A percentile compares a stretch with the other conserved stretches of the same genome.
These are phyloP conservation scores for Maniola jurtina DNA, from an alignment of 1,140 invertebrate species.

Conservation along the genomic window DNA sequence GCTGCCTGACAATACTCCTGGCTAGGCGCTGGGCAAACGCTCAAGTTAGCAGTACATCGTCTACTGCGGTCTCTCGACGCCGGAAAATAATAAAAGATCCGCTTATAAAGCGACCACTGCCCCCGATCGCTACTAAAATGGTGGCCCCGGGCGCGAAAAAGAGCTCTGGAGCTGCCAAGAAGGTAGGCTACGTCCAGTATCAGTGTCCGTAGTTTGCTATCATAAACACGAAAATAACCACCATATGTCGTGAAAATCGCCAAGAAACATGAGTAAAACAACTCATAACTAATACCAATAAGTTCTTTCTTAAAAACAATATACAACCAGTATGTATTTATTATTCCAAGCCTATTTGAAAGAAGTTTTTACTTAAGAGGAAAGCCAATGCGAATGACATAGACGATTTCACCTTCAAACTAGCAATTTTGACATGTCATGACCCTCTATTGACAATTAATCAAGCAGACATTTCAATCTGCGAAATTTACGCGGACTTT, in stretches of 20 bases:
- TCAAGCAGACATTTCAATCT: too few relatives aligned
- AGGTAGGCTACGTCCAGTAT: slow-evolving; percentile 39
- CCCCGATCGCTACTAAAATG: slow-evolving; percentile 65
- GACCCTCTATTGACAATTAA: too few relatives aligned
- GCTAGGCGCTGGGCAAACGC: slow-evolving; percentile 73
- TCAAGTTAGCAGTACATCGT: slow-evolving; percentile 67
- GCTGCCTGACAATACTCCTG: slow-evolving; percentile 73
- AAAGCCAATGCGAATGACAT: too few relatives aligned
- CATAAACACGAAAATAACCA: neutral
- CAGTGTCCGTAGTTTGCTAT: neutral
- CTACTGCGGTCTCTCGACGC: slow-evolving; percentile 71
- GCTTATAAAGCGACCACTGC: slow-evolving; percentile 65
- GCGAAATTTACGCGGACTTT: too few relatives aligned
- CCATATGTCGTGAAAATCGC: neutral
- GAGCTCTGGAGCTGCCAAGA: slow-evolving; percentile 46
- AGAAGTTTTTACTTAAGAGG: too few relatives aligned
- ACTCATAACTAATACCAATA: too few relatives aligned
- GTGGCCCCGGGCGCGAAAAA: slow-evolving; percentile 60
- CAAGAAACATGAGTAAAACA: too few relatives aligned
- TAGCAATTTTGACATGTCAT: too few relatives aligned
- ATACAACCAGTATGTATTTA: too few relatives aligned
- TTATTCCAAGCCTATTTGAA: too few relatives aligned
- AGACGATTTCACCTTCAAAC: too few relatives aligned
- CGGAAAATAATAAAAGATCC: slow-evolving; percentile 76
- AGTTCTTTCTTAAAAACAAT: too few relatives aligned